Percentiles rank a stretch among this genome's conserved stretches.
Conservation (phyloP, 1,140 invertebrate species). For the Camponotus vicinus region DNA sequence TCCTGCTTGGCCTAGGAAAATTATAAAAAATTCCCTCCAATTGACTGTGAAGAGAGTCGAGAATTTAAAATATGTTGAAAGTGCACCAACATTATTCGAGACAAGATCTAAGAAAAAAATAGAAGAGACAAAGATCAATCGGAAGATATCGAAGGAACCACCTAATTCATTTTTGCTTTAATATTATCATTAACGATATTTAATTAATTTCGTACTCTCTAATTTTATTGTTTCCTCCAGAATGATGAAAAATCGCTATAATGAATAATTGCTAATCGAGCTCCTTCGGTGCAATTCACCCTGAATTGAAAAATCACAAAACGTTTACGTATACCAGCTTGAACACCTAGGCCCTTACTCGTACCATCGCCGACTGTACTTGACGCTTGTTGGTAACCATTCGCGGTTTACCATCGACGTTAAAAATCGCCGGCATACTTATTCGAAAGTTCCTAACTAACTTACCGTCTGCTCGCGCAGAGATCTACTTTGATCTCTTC, state of each 20-base stretch:
- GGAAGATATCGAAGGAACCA: not conserved
- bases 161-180: not conserved
- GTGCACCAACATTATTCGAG: not conserved
- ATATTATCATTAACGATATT: not conserved
- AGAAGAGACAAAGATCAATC: not conserved
- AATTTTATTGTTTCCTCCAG: not conserved
- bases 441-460: conserved; percentile 70
- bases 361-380: conserved; percentile 28
- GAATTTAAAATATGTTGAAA: not conserved
- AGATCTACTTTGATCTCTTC: conserved; percentile 35
- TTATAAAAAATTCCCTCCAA: not conserved
- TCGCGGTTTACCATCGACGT: conserved; percentile 5
- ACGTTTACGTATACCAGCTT: conserved; percentile 24
- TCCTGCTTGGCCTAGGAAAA: conserved; percentile 7
- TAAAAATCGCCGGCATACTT: conserved; percentile 48
- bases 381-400: conserved; percentile 27
- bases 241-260: conserved; percentile 7
- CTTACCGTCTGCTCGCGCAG: conserved; percentile 50
- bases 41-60: conserved; percentile 14
- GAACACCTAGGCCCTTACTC: conserved; percentile 64
- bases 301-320: conserved; percentile 30
- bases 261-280: not conserved
- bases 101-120: not conserved
- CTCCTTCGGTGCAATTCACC: conserved; percentile 6
- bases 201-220: not conserved